Evolutionary conservation across 2,888 invertebrate species (phyloP).

Genomic region (Hemithea aestivaria): DNA sequence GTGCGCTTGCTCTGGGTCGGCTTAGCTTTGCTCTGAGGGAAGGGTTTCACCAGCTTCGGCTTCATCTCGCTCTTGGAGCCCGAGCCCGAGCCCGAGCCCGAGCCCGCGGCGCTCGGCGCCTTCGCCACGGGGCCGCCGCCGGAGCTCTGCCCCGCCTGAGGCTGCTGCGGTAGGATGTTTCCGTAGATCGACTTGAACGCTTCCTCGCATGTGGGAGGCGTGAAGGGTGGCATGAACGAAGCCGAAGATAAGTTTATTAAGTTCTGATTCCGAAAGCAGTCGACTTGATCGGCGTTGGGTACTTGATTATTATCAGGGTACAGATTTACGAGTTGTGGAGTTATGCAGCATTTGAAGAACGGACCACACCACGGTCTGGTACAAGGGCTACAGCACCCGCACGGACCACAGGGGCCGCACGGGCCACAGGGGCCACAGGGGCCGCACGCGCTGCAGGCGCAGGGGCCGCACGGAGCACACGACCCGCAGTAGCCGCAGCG

Average conservation of each 20-base stretch:
- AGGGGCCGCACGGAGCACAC: neutral
- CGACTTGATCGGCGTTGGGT: neutral
- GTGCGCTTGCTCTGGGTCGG: constrained; percentile 8
- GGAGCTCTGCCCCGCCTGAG: neutral
- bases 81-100: too few species aligned
- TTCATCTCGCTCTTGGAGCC: constrained; percentile 6
- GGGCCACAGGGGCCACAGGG: constrained; percentile 50
- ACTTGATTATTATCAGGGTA: too few species aligned
- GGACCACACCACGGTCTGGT: constrained; percentile 27
- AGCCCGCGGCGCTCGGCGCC: too few species aligned
- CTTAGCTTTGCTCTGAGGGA: constrained; percentile 12
- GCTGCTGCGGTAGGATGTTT: neutral
- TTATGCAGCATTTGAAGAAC: constrained; percentile 28
- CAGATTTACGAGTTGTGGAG: constrained; percentile 13
- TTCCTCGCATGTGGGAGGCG: neutral
- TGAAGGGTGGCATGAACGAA: neutral
- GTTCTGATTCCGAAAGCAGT: neutral
- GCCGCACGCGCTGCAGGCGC: constrained; percentile 2
- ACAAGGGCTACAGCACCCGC: neutral
- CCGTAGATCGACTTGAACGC: neutral
- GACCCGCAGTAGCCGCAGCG: constrained; percentile 2
- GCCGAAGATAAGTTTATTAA: neutral
- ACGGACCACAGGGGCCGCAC: constrained; percentile 11
- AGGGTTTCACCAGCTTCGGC: constrained; percentile 14
- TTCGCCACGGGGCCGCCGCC: too few species aligned